A percentile compares a stretch with the other conserved stretches of the same genome.
These are phyloP conservation scores for Turdus rufiventris DNA, from an alignment of 2,113 vertebrate genomes.

Conservation along the genomic window DNA sequence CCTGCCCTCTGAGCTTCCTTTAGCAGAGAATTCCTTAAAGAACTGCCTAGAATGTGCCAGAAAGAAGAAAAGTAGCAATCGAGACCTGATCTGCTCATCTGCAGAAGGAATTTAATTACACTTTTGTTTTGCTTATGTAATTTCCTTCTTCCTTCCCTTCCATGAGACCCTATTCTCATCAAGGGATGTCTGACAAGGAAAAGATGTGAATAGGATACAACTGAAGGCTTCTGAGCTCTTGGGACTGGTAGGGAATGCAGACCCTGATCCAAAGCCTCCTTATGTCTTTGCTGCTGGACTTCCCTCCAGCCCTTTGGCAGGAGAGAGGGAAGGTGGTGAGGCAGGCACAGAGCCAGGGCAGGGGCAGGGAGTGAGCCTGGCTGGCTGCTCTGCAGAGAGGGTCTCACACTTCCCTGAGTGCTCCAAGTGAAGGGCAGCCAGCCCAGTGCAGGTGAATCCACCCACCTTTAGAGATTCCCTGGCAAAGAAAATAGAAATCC, in stretches of 20 bases:
- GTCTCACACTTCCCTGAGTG: fast-evolving
- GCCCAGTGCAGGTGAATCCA: not conserved
- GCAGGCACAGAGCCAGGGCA: not conserved
- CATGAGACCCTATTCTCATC: slow-evolving; percentile 6
- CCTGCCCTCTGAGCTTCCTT: not conserved
- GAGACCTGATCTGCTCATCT: not conserved
- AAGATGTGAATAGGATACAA: slow-evolving; percentile 26
- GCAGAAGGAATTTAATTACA: slow-evolving; percentile 30
- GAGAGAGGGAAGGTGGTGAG: not conserved
- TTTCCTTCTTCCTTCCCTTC: slow-evolving; percentile 9
- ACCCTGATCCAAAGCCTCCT: not conserved
- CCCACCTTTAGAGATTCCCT: not conserved
- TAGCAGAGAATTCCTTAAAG: not conserved
- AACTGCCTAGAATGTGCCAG: slow-evolving; percentile 16
- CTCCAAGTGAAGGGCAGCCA: not conserved
- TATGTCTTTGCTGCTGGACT: not conserved
- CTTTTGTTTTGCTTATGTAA: slow-evolving; percentile 33
- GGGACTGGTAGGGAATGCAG: not conserved
- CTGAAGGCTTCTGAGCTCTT: slow-evolving; percentile 37
- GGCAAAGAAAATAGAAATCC: not conserved
- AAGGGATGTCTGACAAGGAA: slow-evolving; percentile 5
- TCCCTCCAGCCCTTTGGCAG: not conserved
- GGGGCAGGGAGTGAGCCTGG: not conserved
- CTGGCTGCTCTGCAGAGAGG: not conserved
- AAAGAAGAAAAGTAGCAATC: not conserved